Base-by-base conservation (phyloP, 2,888 invertebrate species). In the Pristionchus mayeri region DNA sequence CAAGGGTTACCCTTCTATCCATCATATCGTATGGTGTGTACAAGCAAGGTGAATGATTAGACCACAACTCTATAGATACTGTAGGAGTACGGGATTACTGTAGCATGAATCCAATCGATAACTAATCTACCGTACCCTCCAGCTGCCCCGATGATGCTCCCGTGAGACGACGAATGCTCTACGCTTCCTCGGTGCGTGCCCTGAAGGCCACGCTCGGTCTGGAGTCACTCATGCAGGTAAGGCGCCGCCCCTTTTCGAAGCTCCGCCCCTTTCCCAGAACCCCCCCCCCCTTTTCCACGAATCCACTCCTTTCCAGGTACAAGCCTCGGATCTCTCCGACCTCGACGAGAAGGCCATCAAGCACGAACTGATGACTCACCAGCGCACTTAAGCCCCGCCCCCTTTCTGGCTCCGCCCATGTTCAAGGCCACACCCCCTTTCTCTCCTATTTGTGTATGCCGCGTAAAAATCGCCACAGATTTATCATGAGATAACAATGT, bases 121-220 rank as follows among this genome's bases (percentile, higher is more conserved):
- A 27, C 60, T 67, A 37, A 37, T n/a, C 4, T 80, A 30, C 54
- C 84, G n/a, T 85, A 75, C 4, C 85, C 34, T 21, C 13, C 86
- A 92, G 93, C 87, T 93, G 93, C 83, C 93, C 93, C 37, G 93
- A 93, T 87, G 91, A 92, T 37, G 92, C 93, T 24, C 93, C 93
- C 37, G 93, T 93, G 24, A 91, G 93, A 60, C 87, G 91, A 79
- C 92, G 93, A 75, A 93, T 93, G 93, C 89, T 93, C 83, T 93
- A 93, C 91, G 93, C 93, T 44, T 92, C 92, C 3, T 93, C 93
- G 54, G 93, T 93, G 54, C 90, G 93, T 63, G 93, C 93, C 40
- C 89, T 93, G 63, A 93, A 93, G 87, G 91, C 92, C 11, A 90
- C 92, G 2, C 90, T 93, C 67, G 93, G 93, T 24, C 87, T 93